Percentiles rank a stretch among this genome's conserved stretches.
Evolutionary conservation across 2,888 invertebrate genomes (phyloP).

Genomic region (Thymelicus acteon): DNA sequence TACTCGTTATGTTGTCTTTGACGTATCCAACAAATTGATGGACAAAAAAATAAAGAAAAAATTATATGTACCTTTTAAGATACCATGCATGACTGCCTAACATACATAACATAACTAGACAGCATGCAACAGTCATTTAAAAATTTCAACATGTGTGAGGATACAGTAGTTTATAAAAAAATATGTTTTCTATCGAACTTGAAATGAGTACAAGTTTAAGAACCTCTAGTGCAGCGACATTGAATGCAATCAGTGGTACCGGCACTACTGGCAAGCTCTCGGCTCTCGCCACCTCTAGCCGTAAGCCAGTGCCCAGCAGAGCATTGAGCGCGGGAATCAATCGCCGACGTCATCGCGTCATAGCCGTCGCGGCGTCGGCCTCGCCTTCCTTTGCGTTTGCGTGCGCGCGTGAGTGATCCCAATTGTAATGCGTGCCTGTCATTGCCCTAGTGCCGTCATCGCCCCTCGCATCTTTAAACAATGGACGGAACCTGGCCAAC

Average conservation of each 20-base stretch:
- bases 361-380: slow-evolving; percentile 45
- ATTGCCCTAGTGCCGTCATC: slow-evolving; percentile 62
- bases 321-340: slow-evolving; percentile 44
- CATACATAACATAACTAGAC: too few species aligned
- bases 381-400: slow-evolving; percentile 54
- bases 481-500: slow-evolving; percentile 69
- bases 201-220: slow-evolving; percentile 13
- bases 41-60: too few species aligned
- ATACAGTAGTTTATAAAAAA: neutral
- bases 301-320: slow-evolving; percentile 22
- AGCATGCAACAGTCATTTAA: too few species aligned
- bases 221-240: slow-evolving; percentile 9
- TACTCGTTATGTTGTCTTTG: too few species aligned
- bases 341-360: slow-evolving; percentile 44
- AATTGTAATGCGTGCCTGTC: slow-evolving; percentile 71
- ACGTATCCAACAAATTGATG: too few species aligned
- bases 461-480: slow-evolving; percentile 66
- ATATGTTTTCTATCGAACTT: neutral
- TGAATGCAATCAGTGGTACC: slow-evolving; percentile 20
- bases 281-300: slow-evolving; percentile 20
- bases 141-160: too few species aligned
- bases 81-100: too few species aligned
- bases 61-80: too few species aligned
- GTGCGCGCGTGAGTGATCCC: slow-evolving; percentile 58
- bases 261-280: neutral